These are phyloP conservation scores for Sciurus niger DNA, from an alignment of 2,113 vertebrate genomes.

Conservation along the genomic window DNA sequence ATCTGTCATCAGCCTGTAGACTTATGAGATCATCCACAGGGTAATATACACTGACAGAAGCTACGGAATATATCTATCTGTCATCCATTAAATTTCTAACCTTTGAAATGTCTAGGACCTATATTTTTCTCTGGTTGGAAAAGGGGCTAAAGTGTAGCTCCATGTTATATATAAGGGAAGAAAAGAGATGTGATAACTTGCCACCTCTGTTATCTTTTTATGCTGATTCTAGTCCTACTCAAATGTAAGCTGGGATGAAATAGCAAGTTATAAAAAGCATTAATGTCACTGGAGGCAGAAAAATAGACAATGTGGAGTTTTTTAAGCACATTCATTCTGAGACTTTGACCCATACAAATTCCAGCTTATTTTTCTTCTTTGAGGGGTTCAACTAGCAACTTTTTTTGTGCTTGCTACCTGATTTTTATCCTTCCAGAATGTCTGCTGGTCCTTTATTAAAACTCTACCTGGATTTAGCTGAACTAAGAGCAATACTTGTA, in stretches of 20 bases:
- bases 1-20: not conserved
- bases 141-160: constrained; percentile 51
- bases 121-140: constrained; percentile 57
- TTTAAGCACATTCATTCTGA: constrained; percentile 62
- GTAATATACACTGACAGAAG: constrained; percentile 41
- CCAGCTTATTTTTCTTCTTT: constrained; percentile 2
- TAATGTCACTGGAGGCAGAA: constrained; percentile 61
- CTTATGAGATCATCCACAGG: constrained; percentile 47
- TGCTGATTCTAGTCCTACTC: constrained; percentile 56
- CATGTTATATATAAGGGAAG: constrained; percentile 53
- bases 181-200: constrained; percentile 44
- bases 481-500: not conserved
- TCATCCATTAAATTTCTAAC: constrained; percentile 65
- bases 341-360: constrained; percentile 49
- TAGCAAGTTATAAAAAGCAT: constrained; percentile 66
- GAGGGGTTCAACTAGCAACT: not conserved
- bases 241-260: constrained; percentile 58
- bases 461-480: not conserved
- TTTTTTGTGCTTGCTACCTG: not conserved
- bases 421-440: not conserved
- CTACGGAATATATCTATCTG: constrained; percentile 57
- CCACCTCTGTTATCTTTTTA: constrained; percentile 72
- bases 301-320: constrained; percentile 43
- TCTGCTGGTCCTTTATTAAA: constrained; percentile 33
- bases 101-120: constrained; percentile 69